Conservation (phyloP, 2,797 vertebrate genomes). For the Thunnus albacares region DNA sequence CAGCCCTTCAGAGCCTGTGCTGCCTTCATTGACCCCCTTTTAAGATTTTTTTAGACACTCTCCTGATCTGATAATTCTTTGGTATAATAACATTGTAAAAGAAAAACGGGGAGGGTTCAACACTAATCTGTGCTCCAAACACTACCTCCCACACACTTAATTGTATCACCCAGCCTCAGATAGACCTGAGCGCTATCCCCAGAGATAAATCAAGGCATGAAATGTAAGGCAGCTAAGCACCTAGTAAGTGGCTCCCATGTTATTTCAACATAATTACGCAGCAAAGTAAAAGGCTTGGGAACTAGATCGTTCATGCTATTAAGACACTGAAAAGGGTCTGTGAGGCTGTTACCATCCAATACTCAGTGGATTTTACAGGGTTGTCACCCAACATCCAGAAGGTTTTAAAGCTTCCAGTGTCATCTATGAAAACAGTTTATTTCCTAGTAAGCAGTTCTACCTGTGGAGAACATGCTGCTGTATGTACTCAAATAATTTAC, state of each 20-base stretch:
- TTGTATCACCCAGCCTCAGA: conserved; percentile 52
- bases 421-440: conserved; percentile 22
- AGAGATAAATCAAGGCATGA: conserved; percentile 61
- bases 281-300: conserved; percentile 24
- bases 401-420: conserved; percentile 25
- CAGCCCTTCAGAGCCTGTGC: neutral
- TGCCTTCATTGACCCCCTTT: neutral
- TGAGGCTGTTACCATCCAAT: conserved; percentile 28
- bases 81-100: conserved; percentile 36
- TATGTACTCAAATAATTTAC: conserved; percentile 6
- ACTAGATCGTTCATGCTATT: conserved; percentile 46
- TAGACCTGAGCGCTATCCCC: conserved; percentile 31
- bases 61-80: conserved; percentile 29
- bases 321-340: conserved; percentile 32
- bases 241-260: conserved; percentile 47
- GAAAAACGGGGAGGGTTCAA: conserved; percentile 40
- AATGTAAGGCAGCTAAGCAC: conserved; percentile 61
- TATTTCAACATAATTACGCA: conserved; percentile 54
- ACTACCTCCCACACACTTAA: conserved; percentile 48
- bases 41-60: conserved; percentile 10
- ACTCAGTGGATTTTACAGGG: conserved; percentile 26
- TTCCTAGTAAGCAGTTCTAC: conserved; percentile 27
- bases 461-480: conserved; percentile 4
- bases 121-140: conserved; percentile 47
- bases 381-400: conserved; percentile 20